Percentiles rank a stretch among this genome's conserved stretches.
Evolutionary conservation across 2,888 invertebrate genomes (phyloP).

Genomic region (Catocala sponsa): DNA sequence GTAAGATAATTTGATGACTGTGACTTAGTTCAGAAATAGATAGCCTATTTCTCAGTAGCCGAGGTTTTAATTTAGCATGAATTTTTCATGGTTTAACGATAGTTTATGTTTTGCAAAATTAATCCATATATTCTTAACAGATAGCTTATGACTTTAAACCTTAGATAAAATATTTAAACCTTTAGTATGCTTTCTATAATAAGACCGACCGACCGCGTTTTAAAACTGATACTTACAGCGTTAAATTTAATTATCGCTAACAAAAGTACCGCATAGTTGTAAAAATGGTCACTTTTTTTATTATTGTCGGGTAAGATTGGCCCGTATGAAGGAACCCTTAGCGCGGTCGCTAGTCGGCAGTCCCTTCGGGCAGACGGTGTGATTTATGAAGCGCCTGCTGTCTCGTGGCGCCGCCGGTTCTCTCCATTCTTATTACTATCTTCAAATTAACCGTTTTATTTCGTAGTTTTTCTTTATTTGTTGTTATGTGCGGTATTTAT

Average conservation of each 20-base stretch:
- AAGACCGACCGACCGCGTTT: too few species aligned
- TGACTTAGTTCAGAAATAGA: too few species aligned
- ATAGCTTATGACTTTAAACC: too few species aligned
- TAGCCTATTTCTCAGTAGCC: too few species aligned
- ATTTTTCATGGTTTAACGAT: too few species aligned
- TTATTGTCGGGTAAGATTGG: constrained; percentile 11
- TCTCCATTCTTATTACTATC: constrained; percentile 59
- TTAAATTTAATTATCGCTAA: neutral
- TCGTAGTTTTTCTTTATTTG: constrained; percentile 46
- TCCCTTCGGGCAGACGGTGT: constrained; percentile 54
- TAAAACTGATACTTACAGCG: too few species aligned
- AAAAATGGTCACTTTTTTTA: constrained; percentile 7
- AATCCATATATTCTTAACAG: too few species aligned
- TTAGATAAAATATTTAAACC: too few species aligned
- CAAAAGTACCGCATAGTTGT: neutral
- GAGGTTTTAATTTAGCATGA: too few species aligned
- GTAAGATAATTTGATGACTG: too few species aligned
- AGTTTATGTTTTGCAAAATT: too few species aligned
- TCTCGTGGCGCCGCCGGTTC: constrained; percentile 62
- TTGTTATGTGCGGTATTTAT: constrained; percentile 45
- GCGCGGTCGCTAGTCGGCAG: constrained; percentile 16
- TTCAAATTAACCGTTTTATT: constrained; percentile 63
- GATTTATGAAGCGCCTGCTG: constrained; percentile 65
- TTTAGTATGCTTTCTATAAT: too few species aligned
- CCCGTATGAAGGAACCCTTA: constrained; percentile 25